A percentile compares a stretch with the other conserved stretches of the same genome.
Conservation (phyloP, 2,888 invertebrate species). For the Rhorus exstirpatorius region DNA sequence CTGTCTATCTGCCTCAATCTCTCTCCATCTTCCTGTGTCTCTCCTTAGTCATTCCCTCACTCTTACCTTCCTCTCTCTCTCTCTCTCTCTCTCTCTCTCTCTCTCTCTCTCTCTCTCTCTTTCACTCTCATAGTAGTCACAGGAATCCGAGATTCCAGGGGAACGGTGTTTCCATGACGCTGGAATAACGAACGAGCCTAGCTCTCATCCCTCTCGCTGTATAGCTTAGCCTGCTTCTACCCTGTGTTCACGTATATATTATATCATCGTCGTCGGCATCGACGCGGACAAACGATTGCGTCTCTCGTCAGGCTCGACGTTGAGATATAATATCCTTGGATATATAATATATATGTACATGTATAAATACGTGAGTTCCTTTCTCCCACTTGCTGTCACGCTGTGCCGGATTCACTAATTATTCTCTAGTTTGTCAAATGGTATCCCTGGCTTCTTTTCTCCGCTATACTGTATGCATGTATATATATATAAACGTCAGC, state of each 20-base stretch:
- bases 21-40: constrained; percentile 27
- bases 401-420: constrained; percentile 73
- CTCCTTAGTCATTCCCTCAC: constrained; percentile 4
- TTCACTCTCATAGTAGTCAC: constrained; percentile 18
- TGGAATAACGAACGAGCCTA: constrained; percentile 66
- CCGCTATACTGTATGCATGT: constrained; percentile 1
- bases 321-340: constrained; percentile 12
- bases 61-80: constrained; percentile 1
- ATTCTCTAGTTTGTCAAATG: constrained; percentile 79
- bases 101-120: constrained; percentile 20
- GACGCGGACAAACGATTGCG: constrained; percentile 52
- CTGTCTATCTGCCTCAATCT: constrained; percentile 46
- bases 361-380: constrained; percentile 23
- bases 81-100: constrained; percentile 27
- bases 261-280: constrained; percentile 15
- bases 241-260: constrained; percentile 9
- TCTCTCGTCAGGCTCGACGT: constrained; percentile 24
- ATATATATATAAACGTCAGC: constrained; percentile 6
- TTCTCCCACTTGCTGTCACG: constrained; percentile 29
- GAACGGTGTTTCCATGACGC: constrained; percentile 65
- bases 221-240: constrained; percentile 22
- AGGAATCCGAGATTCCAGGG: constrained; percentile 43
- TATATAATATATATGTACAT: constrained; percentile 44
- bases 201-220: constrained; percentile 37
- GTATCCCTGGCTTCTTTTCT: constrained; percentile 51